Conservation (phyloP, 2,797 vertebrate species). For the Cirrhinus mrigala region DNA sequence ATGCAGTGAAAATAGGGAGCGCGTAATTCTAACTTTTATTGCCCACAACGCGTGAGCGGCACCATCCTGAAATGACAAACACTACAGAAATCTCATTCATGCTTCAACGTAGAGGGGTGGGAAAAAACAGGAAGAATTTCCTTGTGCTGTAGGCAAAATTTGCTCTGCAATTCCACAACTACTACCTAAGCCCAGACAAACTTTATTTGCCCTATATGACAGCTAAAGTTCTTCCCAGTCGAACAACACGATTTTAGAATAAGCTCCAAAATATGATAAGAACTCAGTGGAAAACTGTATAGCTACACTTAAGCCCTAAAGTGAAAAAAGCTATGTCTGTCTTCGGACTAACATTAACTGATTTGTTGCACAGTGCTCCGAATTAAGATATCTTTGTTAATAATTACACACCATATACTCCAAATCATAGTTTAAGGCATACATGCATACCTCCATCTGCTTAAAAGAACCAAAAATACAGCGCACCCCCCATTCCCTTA, state of each 20-base stretch:
- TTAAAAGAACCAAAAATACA: constrained; percentile 33
- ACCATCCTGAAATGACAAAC: constrained; percentile 62
- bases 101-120: constrained; percentile 57
- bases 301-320: constrained; percentile 55
- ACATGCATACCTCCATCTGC: constrained; percentile 42
- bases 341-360: constrained; percentile 49
- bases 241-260: constrained; percentile 71
- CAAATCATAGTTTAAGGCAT: constrained; percentile 65
- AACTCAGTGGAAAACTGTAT: constrained; percentile 70
- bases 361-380: constrained; percentile 58
- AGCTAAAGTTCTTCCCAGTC: constrained; percentile 70
- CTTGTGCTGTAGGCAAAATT: constrained; percentile 71
- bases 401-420: constrained; percentile 67
- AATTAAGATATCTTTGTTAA: constrained; percentile 63
- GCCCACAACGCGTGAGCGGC: constrained; percentile 52
- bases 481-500: constrained; percentile 49
- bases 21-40: constrained; percentile 63
- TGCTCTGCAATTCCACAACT: constrained; percentile 72
- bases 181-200: constrained; percentile 57
- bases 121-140: constrained; percentile 64
- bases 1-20: not conserved
- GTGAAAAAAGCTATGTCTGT: constrained; percentile 64
- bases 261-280: constrained; percentile 68
- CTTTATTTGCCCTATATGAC: constrained; percentile 67
- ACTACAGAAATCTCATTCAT: constrained; percentile 56